Base-by-base conservation (phyloP, 1,140 invertebrate species). In the Magallana gigas region DNA sequence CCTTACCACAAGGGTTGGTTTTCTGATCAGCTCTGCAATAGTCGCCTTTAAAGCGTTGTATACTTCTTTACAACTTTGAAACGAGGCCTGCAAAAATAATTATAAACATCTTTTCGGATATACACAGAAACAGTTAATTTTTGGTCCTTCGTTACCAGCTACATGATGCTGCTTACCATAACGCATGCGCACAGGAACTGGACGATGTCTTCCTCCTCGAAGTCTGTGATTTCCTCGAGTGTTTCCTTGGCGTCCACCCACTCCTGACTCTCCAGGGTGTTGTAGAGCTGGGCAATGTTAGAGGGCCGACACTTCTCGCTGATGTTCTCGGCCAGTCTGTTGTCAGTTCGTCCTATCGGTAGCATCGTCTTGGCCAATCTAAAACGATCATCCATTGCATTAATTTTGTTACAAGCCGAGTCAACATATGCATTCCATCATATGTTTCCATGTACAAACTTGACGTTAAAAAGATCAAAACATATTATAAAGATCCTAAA, bases 201-300 rank as follows among this genome's bases (percentile, higher is more conserved):
- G n/a, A 91, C 88, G 1, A 91, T 90, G 2, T 87, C 88, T 23
- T 92, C 91, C 84, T 94, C 92, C 12, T 93, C 92, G 88, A 88
- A 88, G 8, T 88, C 88, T 1, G 88, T 86, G 14, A 81, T 87
- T 29, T 94, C 93, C 82, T 94, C 93, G 12, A 94, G 57, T 0
- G 87, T 88, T 86, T 94, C 93, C 80, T 94, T 94, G 64, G 93
- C 93, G 83, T 94, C 93, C 83, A 94, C 88, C 91, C 92, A 92
- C 60, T 91, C 90, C 62, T 93, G 92, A 56, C 91, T 92, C 76
- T 94, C 93, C 14, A 94, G 86, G 3, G 91, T 91, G 56, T 91
- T 92, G 76, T 93, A 94, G 16, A 87, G 62, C 81, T 92, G 82
- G 4, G 93, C 93, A 9, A 94, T 91, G 57, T 90, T 92, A 85